Base-by-base conservation (phyloP, 2,888 invertebrate genomes). In the Tipula confusa region DNA sequence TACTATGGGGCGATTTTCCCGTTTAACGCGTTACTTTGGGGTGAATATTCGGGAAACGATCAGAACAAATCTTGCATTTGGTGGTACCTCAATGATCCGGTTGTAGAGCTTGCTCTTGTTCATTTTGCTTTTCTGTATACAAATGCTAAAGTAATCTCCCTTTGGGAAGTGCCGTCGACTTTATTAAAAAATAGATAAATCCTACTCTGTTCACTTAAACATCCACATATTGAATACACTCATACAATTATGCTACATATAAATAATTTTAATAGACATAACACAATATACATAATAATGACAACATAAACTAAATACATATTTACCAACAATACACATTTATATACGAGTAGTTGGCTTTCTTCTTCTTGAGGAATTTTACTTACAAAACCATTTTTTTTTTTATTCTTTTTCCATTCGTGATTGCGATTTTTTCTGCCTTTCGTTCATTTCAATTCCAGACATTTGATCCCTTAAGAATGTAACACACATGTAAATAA, bases 401-500 rank as follows among this genome's bases (percentile, higher is more conserved):
- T 64, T 9, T 64, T 15, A 15, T 43, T 43, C 24, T 9, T 24
- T 24, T 24, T 64, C 18, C 64, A 64, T 24, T 64, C 64, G 9
- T 24, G 64, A 64, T 64, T 64, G 64, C 64, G 64, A 64, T 64
- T 64, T 64, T 64, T 64, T 24, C 64, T 64, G 64, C 64, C 64
- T 64, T 64, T 64, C 64, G 11, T 64, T 24, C 64, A 24, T 64
- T 64, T 64, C 24, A 18, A 64, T 64, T 64, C 64, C 64, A 24
- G 64, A 64, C 64, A 64, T 64, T 64, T 64, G 64, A 64, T 64
- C 64, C 64, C 64, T 24, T 64, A 64, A 64, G 64, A 64, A 64
- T 43, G 38, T 43, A 5, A 15, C 43, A 15, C 7, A 43, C 15
- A 64, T 64, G 64, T 64, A 64, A 64, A 64, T 43, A 43, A 43